A percentile compares a stretch with the other conserved stretches of the same genome.
Evolutionary conservation across 30 jellyfish, hydroid and myxozoan genomes (phyloP).

Genomic region (Hydractinia symbiolongicarpus): DNA sequence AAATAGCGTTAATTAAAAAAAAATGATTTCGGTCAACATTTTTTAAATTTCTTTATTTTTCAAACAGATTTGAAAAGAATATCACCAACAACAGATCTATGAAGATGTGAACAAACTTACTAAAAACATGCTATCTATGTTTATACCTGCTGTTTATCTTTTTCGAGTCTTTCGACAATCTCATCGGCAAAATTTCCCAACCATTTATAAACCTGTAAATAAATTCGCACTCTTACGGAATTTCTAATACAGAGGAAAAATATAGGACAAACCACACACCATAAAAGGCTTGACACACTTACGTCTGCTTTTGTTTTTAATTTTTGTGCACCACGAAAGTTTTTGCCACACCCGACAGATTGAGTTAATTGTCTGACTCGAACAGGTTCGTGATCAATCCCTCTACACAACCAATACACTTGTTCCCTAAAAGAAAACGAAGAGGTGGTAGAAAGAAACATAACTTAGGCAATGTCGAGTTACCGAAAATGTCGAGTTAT

Average conservation of each 20-base stretch:
- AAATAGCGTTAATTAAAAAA: no score
- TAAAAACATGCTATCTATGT: no score
- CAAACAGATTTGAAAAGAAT: no score
- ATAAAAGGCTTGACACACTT: neutral
- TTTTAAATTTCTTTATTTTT: no score
- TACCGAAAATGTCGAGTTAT: no score
- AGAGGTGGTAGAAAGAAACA: neutral
- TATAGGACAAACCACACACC: neutral
- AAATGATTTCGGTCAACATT: no score
- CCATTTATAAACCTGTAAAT: constrained; percentile 79
- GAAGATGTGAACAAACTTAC: no score
- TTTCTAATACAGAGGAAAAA: neutral
- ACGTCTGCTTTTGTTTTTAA: constrained; percentile 51
- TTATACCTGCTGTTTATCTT: constrained; percentile 58
- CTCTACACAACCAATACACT: constrained; percentile 74
- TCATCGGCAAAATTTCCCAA: constrained; percentile 73
- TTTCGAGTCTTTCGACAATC: constrained; percentile 71
- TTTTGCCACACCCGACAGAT: constrained; percentile 96
- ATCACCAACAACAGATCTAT: no score
- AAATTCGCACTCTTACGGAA: neutral
- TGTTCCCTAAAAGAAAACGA: constrained; percentile 42
- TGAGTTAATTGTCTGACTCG: constrained; percentile 82
- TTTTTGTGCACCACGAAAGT: constrained; percentile 62
- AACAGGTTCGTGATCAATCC: constrained; percentile 87
- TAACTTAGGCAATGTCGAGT: neutral